These are phyloP conservation scores for Manacus vitellinus DNA, from an alignment of 2,113 vertebrate genomes.

Conservation along the genomic window DNA sequence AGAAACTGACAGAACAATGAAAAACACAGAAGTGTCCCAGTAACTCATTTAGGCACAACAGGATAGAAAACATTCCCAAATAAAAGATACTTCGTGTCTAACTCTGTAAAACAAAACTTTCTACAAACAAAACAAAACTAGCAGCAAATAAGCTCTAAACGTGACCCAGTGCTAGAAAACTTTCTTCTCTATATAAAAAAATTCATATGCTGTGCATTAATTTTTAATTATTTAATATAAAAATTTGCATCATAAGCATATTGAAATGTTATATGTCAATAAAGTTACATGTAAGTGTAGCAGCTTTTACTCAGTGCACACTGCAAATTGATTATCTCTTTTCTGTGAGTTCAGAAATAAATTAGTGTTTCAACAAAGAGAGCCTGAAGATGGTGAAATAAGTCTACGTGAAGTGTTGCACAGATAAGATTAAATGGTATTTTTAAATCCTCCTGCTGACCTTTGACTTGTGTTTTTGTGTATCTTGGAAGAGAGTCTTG, in stretches of 20 bases:
- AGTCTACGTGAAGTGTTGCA: slow-evolving; percentile 53
- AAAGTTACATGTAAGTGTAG: background rate
- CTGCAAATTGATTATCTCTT: slow-evolving; percentile 11
- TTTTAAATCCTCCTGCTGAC: slow-evolving; percentile 73
- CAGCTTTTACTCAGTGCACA: background rate
- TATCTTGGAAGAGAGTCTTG: slow-evolving; percentile 60
- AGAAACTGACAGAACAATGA: background rate
- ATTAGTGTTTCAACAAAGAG: slow-evolving; percentile 28
- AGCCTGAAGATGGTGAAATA: slow-evolving; percentile 54
- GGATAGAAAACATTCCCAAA: background rate
- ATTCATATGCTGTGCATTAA: rapidly evolving
- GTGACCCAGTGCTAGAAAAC: background rate
- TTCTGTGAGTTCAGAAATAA: slow-evolving; percentile 36
- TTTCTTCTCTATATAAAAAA: background rate
- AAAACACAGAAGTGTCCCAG: background rate
- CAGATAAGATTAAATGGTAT: slow-evolving; percentile 76
- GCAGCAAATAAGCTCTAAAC: background rate
- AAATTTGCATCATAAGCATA: background rate
- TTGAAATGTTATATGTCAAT: rapidly evolving
- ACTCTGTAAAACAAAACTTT: background rate
- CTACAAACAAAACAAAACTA: background rate
- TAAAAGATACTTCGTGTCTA: background rate
- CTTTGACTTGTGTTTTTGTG: slow-evolving; percentile 72
- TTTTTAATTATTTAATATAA: background rate
- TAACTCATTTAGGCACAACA: background rate